Evolutionary conservation across 2,113 vertebrate species (phyloP).

Genomic region (Rostratula benghalensis): DNA sequence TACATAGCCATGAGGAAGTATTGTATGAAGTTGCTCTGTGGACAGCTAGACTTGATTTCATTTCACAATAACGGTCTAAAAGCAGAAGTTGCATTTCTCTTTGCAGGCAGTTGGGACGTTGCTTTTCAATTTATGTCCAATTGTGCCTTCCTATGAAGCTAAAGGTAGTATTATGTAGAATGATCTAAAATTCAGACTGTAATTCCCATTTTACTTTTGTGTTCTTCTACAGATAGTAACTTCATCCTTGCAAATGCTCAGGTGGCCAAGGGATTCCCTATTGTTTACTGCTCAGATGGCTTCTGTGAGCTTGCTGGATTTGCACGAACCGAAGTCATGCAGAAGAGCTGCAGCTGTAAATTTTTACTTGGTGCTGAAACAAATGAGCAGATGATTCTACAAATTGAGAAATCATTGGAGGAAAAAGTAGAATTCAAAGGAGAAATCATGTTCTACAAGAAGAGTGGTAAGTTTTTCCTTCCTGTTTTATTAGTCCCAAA

Average conservation of each 20-base stretch:
- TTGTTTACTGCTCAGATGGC: constrained; percentile 99
- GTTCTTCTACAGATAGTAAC: constrained; percentile 89
- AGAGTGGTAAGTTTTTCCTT: constrained; percentile 77
- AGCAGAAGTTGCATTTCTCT: background rate
- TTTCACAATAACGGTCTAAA: background rate
- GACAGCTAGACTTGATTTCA: background rate
- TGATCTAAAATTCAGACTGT: background rate
- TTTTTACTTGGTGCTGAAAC: constrained; percentile 94
- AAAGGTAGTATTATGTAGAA: background rate
- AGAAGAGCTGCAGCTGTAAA: constrained; percentile 96
- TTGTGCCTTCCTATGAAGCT: background rate
- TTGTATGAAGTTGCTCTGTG: background rate
- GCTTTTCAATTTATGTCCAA: background rate
- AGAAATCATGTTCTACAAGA: constrained; percentile 98
- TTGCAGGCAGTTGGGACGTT: background rate
- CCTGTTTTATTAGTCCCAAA: background rate
- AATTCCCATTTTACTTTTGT: constrained; percentile 26
- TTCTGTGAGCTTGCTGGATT: constrained; percentile 98
- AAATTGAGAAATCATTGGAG: constrained; percentile 90
- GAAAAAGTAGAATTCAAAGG: constrained; percentile 96
- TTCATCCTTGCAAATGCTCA: constrained; percentile 99
- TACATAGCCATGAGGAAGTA: background rate
- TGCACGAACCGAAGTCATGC: constrained; percentile 96
- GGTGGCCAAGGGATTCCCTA: constrained; percentile 94
- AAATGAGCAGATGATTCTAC: constrained; percentile 90